Conservation (phyloP, 2,113 vertebrate species). For the Petrocephalus zakoni region DNA sequence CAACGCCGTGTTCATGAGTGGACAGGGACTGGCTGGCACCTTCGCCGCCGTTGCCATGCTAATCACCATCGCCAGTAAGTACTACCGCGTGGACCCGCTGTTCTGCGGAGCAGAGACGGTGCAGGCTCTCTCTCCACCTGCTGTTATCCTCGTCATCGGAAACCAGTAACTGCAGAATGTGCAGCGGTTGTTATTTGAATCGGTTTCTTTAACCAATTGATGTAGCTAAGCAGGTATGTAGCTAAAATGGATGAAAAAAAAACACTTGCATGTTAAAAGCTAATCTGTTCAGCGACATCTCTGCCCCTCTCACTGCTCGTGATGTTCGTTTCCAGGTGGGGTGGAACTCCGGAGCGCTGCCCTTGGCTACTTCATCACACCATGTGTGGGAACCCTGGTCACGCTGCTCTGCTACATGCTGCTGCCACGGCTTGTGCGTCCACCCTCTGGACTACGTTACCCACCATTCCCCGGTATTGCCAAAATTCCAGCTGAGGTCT, state of each 20-base stretch:
- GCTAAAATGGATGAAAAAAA: not conserved
- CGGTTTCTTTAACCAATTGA: not conserved
- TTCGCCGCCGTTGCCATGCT: slow-evolving; percentile 82
- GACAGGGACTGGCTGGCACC: slow-evolving; percentile 80
- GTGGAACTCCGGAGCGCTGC: slow-evolving; percentile 58
- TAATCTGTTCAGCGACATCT: not conserved
- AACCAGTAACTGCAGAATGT: not conserved
- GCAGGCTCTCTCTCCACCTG: not conserved
- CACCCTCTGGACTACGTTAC: not conserved
- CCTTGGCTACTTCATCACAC: slow-evolving; percentile 79
- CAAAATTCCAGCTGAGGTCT: not conserved
- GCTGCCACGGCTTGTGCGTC: slow-evolving; percentile 66
- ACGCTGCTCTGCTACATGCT: slow-evolving; percentile 72
- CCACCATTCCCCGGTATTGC: not conserved
- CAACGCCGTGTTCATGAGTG: slow-evolving; percentile 85
- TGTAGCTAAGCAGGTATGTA: not conserved
- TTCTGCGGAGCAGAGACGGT: not conserved
- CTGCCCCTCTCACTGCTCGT: not conserved
- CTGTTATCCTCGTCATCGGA: not conserved
- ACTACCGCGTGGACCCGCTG: not conserved
- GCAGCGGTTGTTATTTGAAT: not conserved
- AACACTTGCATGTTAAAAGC: not conserved
- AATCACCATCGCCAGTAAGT: slow-evolving; percentile 78
- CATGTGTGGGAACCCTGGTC: slow-evolving; percentile 71
- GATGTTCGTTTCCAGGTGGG: not conserved